Conservation (phyloP, 2,888 invertebrate species). For the Lasioglossum marginatum region DNA sequence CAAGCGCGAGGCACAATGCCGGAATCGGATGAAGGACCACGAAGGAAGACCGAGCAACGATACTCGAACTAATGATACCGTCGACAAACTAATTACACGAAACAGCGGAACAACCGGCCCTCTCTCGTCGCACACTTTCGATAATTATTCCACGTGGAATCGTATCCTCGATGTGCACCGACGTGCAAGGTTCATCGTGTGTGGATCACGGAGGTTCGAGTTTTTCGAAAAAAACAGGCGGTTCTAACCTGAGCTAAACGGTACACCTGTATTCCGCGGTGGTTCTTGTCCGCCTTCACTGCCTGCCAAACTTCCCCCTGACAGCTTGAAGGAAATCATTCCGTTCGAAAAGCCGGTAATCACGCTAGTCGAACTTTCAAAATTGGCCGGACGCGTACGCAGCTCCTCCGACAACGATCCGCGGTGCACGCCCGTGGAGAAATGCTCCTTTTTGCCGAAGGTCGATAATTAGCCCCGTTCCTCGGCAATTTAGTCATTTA, state of each 20-base stretch:
- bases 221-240: not conserved
- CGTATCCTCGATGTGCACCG: conserved; percentile 8
- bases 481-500: conserved; percentile 68
- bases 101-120: conserved; percentile 50
- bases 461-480: conserved; percentile 67
- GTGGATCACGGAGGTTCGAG: not conserved
- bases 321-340: conserved; percentile 50
- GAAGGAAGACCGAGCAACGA: conserved; percentile 62
- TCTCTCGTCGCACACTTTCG: conserved; percentile 44
- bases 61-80: conserved; percentile 67
- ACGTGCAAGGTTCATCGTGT: not conserved
- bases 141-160: conserved; percentile 43
- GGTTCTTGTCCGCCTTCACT: conserved; percentile 16
- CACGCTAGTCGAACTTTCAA: conserved; percentile 51
- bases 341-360: conserved; percentile 45
- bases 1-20: conserved; percentile 32
- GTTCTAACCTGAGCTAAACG: not conserved
- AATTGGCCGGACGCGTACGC: conserved; percentile 43
- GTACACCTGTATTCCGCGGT: not conserved
- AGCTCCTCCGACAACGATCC: conserved; percentile 19
- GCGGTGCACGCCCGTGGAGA: conserved; percentile 19
- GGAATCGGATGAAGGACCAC: conserved; percentile 58
- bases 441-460: conserved; percentile 46
- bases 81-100: conserved; percentile 55
- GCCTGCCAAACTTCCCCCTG: conserved; percentile 38